Evolutionary conservation across 2,113 vertebrate species (phyloP), one percentile per base, ranked within the genome.

Genomic region (Macrotus californicus): DNA sequence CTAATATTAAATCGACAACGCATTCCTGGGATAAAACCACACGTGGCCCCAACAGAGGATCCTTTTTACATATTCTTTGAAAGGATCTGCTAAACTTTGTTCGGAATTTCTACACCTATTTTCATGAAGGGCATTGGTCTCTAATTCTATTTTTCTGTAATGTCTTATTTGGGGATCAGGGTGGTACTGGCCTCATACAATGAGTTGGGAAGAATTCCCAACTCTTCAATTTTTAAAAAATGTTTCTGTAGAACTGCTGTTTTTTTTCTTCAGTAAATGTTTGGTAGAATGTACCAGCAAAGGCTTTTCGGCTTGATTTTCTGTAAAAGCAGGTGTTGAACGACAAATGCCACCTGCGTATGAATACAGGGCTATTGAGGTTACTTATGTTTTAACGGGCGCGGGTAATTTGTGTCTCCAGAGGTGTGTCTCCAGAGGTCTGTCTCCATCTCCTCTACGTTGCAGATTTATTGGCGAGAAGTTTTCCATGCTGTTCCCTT

Each of bases 1-100:
- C 64, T 59, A 29, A 31, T 31, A 39, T 41, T 83, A 87, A 87
- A n/a, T 79, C 39, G 56, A 72, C 13, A 24, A 6, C 1, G 16
- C 46, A 41, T 67, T 64, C 52, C 39, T 54, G 39, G 76, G 26
- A 52, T 61, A 67, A 77, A 82, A 46, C 24, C 34, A 50, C 14
- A 46, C 6, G 0, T 2, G 13, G 10, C 26, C 52, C 15, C 18
- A 7, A 31, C 8, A 15, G 5, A 29, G 5, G 34, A 34, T 21
- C 8, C 34, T 26, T 77, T 43, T 11, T 73, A 12, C 36, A 10
- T 3, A 12, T 36, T 26, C 18, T 81, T 61, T 52, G 31, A 61
- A 39, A 52, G 24, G 59, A 31, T 41, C 46, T 46, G 15, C 26
- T 84, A 29, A 46, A 46, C 21, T 88, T n/a, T 64, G 31, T 52